Evolutionary conservation across 2,888 invertebrate genomes (phyloP).

Genomic region (Gnatocerus cornutus): DNA sequence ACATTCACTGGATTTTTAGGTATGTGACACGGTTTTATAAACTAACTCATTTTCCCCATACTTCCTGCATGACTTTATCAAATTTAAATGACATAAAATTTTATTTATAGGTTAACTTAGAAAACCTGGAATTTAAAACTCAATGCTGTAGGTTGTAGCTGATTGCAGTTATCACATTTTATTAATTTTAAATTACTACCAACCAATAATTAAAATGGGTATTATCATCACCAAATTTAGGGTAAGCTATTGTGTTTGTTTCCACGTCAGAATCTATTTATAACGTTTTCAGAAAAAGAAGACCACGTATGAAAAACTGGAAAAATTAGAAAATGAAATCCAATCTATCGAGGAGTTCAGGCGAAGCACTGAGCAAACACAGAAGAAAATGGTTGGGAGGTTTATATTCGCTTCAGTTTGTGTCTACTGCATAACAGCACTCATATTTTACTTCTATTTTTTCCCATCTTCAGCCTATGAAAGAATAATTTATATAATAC

Average conservation of each 20-base stretch:
- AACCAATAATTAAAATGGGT: slow-evolving; percentile 73
- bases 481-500: slow-evolving; percentile 83
- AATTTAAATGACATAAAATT: slow-evolving; percentile 25
- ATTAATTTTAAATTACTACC: slow-evolving; percentile 15
- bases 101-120: slow-evolving; percentile 34
- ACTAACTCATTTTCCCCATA: slow-evolving; percentile 3
- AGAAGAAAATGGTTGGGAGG: slow-evolving; percentile 87
- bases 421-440: slow-evolving; percentile 80
- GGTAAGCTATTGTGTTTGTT: slow-evolving; percentile 72
- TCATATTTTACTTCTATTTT: slow-evolving; percentile 86
- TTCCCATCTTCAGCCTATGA: slow-evolving; percentile 84
- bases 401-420: slow-evolving; percentile 82
- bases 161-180: slow-evolving; percentile 9
- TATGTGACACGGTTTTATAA: slow-evolving; percentile 8
- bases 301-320: slow-evolving; percentile 76
- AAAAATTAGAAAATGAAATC: slow-evolving; percentile 86
- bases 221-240: slow-evolving; percentile 80
- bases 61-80: slow-evolving; percentile 38
- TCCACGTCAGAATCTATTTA: neutral
- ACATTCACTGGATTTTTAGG: slow-evolving; percentile 5
- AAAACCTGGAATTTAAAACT: slow-evolving; percentile 13
- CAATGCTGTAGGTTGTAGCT: slow-evolving; percentile 8
- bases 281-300: slow-evolving; percentile 72
- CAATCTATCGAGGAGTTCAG: slow-evolving; percentile 86
- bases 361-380: slow-evolving; percentile 84